Evolutionary conservation across 1,140 invertebrate species (phyloP).

Genomic region (Aleiodes sp.): DNA sequence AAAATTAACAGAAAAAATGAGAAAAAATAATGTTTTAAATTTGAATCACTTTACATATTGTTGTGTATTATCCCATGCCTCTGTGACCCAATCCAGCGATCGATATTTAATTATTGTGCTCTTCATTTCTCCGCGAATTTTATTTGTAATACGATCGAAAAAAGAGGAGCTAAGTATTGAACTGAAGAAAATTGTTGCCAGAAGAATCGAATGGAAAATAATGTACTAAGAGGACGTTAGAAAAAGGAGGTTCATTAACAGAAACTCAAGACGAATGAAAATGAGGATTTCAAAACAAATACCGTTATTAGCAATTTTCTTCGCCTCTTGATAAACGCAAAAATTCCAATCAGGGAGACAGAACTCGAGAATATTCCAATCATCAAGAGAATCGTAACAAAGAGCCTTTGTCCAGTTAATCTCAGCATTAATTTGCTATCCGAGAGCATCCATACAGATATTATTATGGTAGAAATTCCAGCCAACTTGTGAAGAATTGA

Average conservation of each 20-base stretch:
- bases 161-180: slow-evolving; percentile 46
- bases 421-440: slow-evolving; percentile 45
- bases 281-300: slow-evolving; percentile 26
- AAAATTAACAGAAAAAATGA: background rate
- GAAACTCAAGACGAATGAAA: background rate
- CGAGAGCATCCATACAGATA: slow-evolving; percentile 45
- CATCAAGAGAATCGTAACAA: slow-evolving; percentile 40
- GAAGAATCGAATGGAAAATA: slow-evolving; percentile 32
- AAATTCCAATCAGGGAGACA: slow-evolving; percentile 41
- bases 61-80: slow-evolving; percentile 52
- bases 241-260: too few relatives aligned
- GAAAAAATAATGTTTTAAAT: background rate
- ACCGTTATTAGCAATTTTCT: slow-evolving; percentile 40
- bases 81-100: slow-evolving; percentile 36
- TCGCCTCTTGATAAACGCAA: slow-evolving; percentile 41
- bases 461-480: slow-evolving; percentile 41
- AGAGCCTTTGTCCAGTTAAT: slow-evolving; percentile 44
- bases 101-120: slow-evolving; percentile 43
- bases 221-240: slow-evolving; percentile 40
- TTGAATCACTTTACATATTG: slow-evolving; percentile 44
- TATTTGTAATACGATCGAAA: slow-evolving; percentile 43
- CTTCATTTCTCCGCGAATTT: slow-evolving; percentile 43
- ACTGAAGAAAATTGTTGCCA: slow-evolving; percentile 41
- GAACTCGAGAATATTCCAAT: slow-evolving; percentile 33
- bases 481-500: slow-evolving; percentile 39